phyloP scores from a whole-genome alignment of 2,113 vertebrate genomes.

The Urocitellus parryii region DNA sequence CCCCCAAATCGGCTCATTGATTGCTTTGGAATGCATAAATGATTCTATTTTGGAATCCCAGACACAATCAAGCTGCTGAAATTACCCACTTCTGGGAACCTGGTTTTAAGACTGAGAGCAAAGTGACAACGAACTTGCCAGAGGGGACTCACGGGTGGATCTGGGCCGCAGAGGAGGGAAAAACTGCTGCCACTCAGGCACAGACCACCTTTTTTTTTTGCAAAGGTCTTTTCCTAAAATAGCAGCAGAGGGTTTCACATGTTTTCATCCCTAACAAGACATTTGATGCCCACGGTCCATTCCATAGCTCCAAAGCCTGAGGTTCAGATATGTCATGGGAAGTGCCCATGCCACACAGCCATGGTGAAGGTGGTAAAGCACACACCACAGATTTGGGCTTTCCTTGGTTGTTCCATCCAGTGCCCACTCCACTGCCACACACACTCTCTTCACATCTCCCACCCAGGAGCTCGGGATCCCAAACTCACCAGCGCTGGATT shows the following conservation, averaged over 20 bases:
- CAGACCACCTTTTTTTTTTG: background rate
- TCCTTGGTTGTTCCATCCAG: background rate
- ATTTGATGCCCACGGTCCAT: background rate
- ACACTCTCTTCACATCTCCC: background rate
- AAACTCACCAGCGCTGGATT: background rate
- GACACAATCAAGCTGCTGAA: constrained; percentile 63
- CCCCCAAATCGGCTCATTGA: constrained; percentile 66
- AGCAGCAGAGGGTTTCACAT: background rate
- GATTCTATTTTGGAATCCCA: constrained; percentile 76
- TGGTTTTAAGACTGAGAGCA: constrained; percentile 55
- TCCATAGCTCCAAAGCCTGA: background rate
- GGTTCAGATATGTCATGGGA: background rate
- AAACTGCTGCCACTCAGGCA: background rate
- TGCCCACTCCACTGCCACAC: background rate
- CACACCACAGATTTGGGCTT: background rate
- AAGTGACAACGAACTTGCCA: rapidly evolving
- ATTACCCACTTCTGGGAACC: constrained; percentile 62
- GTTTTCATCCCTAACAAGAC: background rate
- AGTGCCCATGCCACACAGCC: background rate
- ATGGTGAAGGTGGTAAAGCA: too few species aligned
- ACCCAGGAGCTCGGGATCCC: background rate
- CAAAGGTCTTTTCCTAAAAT: background rate
- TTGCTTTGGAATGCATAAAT: constrained; percentile 76
- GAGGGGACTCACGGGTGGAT: background rate
- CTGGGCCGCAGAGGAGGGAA: background rate